phyloP scores from a whole-genome alignment of 2,888 invertebrate species.

The Pollenia angustigena region DNA sequence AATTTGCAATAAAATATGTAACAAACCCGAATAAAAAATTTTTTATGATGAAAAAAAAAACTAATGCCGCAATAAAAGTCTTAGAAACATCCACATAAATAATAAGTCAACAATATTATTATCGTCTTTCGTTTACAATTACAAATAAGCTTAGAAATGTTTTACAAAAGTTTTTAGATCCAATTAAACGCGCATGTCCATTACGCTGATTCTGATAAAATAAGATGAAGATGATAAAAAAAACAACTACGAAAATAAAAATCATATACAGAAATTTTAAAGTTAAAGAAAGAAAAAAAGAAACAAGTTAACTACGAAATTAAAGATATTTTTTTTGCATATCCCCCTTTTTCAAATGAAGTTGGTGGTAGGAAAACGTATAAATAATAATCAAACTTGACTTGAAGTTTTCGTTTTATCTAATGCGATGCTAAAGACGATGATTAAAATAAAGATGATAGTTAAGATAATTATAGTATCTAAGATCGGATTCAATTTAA shows the following conservation, averaged over 20 bases:
- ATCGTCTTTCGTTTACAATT: slow-evolving; percentile 1
- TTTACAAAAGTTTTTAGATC: slow-evolving; percentile 5
- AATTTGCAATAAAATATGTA: neutral
- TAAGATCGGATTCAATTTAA: slow-evolving; percentile 5
- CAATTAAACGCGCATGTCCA: neutral
- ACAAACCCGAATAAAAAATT: neutral
- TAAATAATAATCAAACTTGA: no score
- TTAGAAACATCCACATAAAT: neutral
- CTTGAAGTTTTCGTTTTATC: neutral
- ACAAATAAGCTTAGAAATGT: neutral
- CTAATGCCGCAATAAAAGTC: neutral
- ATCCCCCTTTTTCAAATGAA: neutral
- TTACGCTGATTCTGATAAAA: neutral
- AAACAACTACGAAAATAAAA: neutral
- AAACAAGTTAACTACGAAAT: neutral
- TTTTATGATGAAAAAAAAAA: neutral
- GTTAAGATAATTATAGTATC: neutral
- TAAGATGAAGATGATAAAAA: neutral
- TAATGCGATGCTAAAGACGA: slow-evolving; percentile 1
- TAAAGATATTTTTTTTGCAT: neutral
- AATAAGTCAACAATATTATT: neutral
- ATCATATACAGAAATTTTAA: neutral
- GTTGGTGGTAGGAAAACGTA: neutral
- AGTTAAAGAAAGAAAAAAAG: neutral
- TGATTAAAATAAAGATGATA: neutral